Evolutionary conservation across 1,140 invertebrate species (phyloP), one percentile per base, ranked within the genome.

Genomic region (Solenopsis fugax): DNA sequence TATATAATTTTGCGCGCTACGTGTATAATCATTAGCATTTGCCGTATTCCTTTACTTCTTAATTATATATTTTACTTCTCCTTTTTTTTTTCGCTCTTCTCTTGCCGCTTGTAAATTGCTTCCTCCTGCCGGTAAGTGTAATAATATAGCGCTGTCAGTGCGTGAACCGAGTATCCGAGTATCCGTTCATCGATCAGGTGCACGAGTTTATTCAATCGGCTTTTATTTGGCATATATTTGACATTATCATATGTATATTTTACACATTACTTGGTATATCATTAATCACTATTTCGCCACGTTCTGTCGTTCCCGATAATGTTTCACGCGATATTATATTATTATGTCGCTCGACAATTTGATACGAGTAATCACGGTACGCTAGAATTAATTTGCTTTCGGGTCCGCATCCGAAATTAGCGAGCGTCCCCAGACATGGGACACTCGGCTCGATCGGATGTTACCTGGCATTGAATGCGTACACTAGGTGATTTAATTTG

Each of bases 91-190:
- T n/a, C 18, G 13, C 41, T 21, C 34, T 18, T 48, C 58, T 45
- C 41, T n/a, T 21, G 37, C 41, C 7, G 78, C 6, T 81, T 56
- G 24, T 45, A 72, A 81, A 81, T 78, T 50, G 24, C 58, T 78
- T 78, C 75, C 75, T 34, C 18, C 41, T 48, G 56, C 37, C 41
- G n/a, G 41, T 34, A 78, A 78, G 18, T 72, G 16, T 54, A 67
- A 29, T 71, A 45, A 41, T 56, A 72, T 12, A 52, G 34, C 18
- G 37, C 64, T 4, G 7, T 81, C 64, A 29, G 18, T 41, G 12
- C 5, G n/a, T 45, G 18, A 52, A 16, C 16, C 24, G 12, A 9
- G 29, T 16, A 10, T 29, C 24, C 5, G 16, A 45, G 18, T 34
- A n/a, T 45, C 50, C 37, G 37, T 56, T 45, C 21, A 21, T 80